A percentile compares a stretch with the other conserved stretches of the same genome.
Conservation (phyloP, 2,888 invertebrate genomes). For the Zaprionus lineosus region DNA sequence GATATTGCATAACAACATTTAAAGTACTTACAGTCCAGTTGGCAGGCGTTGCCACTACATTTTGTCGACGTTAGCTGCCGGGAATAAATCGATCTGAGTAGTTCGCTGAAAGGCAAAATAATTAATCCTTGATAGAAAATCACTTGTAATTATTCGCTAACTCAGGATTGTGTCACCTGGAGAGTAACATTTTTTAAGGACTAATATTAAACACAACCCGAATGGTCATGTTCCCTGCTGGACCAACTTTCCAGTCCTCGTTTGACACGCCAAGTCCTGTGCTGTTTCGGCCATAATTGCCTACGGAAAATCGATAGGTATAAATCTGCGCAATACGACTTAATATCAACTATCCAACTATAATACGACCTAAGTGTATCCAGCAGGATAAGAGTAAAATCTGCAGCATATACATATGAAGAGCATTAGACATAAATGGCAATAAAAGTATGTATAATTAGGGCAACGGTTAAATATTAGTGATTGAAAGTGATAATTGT, state of each 20-base stretch:
- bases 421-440: too few relatives aligned
- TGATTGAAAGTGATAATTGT: too few relatives aligned
- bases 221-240: conserved; percentile 87
- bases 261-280: conserved; percentile 89
- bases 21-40: conserved; percentile 91
- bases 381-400: too few relatives aligned
- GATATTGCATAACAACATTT: too few relatives aligned
- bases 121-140: background rate
- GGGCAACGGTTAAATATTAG: too few relatives aligned
- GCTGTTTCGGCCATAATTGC: conserved; percentile 92
- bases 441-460: too few relatives aligned
- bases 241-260: conserved; percentile 87
- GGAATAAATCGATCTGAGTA: conserved; percentile 91
- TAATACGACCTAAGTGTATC: conserved; percentile 89
- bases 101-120: conserved; percentile 86
- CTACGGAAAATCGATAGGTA: conserved; percentile 89
- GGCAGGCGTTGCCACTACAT: conserved; percentile 92
- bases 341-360: conserved; percentile 90
- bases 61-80: conserved; percentile 88
- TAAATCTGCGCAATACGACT: conserved; percentile 88
- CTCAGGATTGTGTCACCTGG: conserved; percentile 93
- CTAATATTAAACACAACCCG: conserved; percentile 91
- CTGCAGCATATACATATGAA: too few relatives aligned
- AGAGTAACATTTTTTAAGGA: conserved; percentile 90
- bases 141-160: conserved; percentile 83